Conservation (phyloP, 2,797 vertebrate genomes). For the Lutjanus argentimaculatus region DNA sequence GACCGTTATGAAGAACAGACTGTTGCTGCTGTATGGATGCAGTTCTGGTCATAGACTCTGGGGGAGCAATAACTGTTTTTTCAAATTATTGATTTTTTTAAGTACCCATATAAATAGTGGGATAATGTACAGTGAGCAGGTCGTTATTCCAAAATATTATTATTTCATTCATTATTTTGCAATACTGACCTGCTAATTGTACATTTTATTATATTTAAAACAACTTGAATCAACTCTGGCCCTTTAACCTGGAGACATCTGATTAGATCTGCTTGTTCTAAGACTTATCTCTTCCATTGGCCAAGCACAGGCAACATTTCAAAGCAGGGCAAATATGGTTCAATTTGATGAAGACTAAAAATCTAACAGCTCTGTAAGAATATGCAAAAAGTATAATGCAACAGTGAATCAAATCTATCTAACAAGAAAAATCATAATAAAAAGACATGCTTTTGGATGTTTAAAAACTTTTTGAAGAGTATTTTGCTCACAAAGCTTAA, state of each 20-base stretch:
- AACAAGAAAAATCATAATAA: neutral
- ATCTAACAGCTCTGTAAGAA: neutral
- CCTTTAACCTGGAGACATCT: conserved; percentile 16
- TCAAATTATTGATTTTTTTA: too few species aligned
- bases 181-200: too few species aligned
- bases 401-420: neutral
- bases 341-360: neutral
- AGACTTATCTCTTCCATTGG: conserved; percentile 5
- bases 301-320: neutral
- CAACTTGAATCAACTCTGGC: neutral
- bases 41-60: too few species aligned
- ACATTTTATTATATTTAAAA: neutral
- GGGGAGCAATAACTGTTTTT: too few species aligned
- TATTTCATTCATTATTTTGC: too few species aligned
- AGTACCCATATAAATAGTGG: too few species aligned
- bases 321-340: neutral
- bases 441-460: neutral
- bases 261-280: conserved; percentile 19
- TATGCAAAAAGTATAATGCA: neutral
- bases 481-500: neutral
- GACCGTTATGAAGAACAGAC: too few species aligned
- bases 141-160: too few species aligned
- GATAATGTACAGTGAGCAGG: too few species aligned
- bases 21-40: too few species aligned
- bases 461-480: neutral